These are phyloP conservation scores for Lampris megalopsis DNA, from an alignment of 2,113 vertebrate species.

Conservation along the genomic window DNA sequence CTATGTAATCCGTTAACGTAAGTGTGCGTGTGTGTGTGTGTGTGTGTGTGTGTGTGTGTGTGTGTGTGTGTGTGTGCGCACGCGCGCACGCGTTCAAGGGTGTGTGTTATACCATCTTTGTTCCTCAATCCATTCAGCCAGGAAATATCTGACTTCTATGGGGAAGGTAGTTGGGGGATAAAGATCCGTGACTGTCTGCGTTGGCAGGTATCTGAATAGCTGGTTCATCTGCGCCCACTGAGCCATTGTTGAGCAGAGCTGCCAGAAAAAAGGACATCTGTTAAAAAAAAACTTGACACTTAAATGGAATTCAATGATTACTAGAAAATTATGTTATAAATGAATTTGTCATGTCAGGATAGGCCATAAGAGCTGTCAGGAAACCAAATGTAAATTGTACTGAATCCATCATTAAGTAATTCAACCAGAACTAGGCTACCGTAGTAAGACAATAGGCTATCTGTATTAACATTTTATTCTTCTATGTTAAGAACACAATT, in stretches of 20 bases:
- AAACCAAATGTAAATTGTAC: no score
- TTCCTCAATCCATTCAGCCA: conserved; percentile 81
- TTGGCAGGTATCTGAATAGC: conserved; percentile 65
- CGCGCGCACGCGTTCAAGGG: background rate
- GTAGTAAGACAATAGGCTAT: no score
- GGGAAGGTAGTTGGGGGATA: conserved; percentile 78
- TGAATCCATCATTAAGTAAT: no score
- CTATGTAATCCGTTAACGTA: background rate
- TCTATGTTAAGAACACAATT: no score
- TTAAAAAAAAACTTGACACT: background rate
- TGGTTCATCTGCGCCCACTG: conserved; percentile 80
- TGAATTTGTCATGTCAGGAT: no score
- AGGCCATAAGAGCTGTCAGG: no score
- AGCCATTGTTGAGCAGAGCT: conserved; percentile 75
- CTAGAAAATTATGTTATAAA: no score
- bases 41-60: background rate
- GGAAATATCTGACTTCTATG: conserved; percentile 80
- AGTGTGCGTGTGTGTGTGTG: background rate
- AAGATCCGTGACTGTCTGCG: conserved; percentile 68
- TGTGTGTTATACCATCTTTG: conserved; percentile 78
- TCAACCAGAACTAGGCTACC: no score
- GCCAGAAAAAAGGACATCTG: conserved; percentile 5
- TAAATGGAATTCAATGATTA: no score
- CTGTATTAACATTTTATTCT: no score
- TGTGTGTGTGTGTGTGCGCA: background rate